Evolutionary conservation across 2,113 vertebrate genomes (phyloP).

Genomic region (Fregetta grallaria): DNA sequence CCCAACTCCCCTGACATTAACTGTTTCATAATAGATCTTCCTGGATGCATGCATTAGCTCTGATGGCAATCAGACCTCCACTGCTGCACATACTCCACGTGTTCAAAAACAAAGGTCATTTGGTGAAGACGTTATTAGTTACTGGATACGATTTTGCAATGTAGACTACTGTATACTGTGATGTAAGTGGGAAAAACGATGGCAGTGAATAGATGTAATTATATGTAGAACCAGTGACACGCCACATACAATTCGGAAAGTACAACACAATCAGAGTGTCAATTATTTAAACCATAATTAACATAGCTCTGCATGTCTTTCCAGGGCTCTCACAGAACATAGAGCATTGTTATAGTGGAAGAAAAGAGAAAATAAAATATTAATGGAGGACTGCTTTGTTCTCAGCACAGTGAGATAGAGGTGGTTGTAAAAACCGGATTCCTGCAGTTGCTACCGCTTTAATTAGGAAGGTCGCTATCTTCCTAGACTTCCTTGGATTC

Average conservation of each 20-base stretch:
- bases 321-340: slow-evolving; percentile 76
- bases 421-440: slow-evolving; percentile 82
- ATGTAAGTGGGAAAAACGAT: slow-evolving; percentile 49
- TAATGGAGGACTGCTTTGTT: slow-evolving; percentile 92
- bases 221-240: slow-evolving; percentile 53
- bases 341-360: slow-evolving; percentile 89
- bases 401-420: slow-evolving; percentile 80
- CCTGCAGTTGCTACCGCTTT: slow-evolving; percentile 88
- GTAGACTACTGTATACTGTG: slow-evolving; percentile 11
- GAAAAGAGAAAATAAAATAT: slow-evolving; percentile 96
- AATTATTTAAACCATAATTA: slow-evolving; percentile 85
- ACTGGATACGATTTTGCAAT: not conserved
- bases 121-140: slow-evolving; percentile 26
- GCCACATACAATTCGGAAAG: slow-evolving; percentile 65
- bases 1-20: slow-evolving; percentile 18
- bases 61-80: not conserved
- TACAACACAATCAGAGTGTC: slow-evolving; percentile 75
- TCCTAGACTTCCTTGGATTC: slow-evolving; percentile 84
- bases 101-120: slow-evolving; percentile 56
- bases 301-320: slow-evolving; percentile 86
- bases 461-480: slow-evolving; percentile 90
- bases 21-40: slow-evolving; percentile 49
- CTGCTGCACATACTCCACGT: not conserved
- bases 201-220: slow-evolving; percentile 67
- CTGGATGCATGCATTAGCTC: slow-evolving; percentile 15